phyloP scores from a whole-genome alignment of 2,888 invertebrate genomes.

The Synergus gifuensis region DNA sequence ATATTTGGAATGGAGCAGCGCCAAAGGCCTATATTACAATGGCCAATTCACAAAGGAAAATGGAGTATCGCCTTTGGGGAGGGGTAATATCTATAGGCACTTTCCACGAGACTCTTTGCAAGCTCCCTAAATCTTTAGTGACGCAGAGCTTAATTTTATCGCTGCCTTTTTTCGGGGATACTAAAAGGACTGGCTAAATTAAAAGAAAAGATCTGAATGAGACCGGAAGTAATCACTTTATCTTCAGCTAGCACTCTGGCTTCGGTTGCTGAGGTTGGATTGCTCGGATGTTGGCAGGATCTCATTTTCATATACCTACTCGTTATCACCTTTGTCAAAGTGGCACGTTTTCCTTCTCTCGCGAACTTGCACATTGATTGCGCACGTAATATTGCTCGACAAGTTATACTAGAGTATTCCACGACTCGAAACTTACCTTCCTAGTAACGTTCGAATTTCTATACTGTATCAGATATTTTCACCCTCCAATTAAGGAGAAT shows the following conservation, averaged over 20 bases:
- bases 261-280: not conserved
- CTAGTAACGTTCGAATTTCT: not conserved
- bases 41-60: not conserved
- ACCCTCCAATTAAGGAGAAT: not conserved
- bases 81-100: not conserved
- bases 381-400: not conserved
- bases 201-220: constrained; percentile 69
- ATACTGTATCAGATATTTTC: not conserved
- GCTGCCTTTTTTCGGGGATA: not conserved
- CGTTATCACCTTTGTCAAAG: constrained; percentile 8
- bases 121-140: not conserved
- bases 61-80: not conserved
- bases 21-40: not conserved
- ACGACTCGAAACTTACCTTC: not conserved
- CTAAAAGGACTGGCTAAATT: constrained; percentile 65
- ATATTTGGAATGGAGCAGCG: not conserved
- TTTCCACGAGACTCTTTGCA: not conserved
- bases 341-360: constrained; percentile 1
- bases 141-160: not conserved
- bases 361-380: not conserved
- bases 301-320: constrained; percentile 4
- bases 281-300: not conserved
- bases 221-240: constrained; percentile 69
- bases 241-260: constrained; percentile 62
- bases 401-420: not conserved